phyloP scores from a whole-genome alignment of 2,113 vertebrate species.

The Toxostoma redivivum region DNA sequence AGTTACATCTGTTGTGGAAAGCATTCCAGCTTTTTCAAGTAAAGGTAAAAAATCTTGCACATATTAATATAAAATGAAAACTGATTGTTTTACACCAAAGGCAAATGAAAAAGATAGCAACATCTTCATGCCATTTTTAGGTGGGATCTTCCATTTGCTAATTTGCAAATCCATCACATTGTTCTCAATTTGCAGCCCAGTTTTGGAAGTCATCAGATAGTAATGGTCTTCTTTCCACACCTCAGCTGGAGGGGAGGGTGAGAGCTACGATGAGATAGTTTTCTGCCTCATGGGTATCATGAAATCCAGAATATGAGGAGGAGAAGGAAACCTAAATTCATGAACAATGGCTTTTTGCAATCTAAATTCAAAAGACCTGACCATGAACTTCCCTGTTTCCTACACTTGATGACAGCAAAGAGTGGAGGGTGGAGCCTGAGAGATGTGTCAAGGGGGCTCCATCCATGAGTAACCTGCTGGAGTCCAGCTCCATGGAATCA shows the following conservation, averaged over 20 bases:
- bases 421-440: background rate
- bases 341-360: fast-evolving
- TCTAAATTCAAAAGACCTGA: background rate
- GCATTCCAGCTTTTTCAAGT: background rate
- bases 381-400: background rate
- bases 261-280: background rate
- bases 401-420: background rate
- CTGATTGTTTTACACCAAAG: background rate
- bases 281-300: background rate
- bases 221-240: background rate
- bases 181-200: background rate
- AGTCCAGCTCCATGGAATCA: background rate
- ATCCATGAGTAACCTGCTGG: background rate
- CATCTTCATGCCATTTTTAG: background rate
- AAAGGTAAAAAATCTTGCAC: background rate
- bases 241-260: background rate
- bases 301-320: background rate
- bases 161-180: background rate
- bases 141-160: background rate
- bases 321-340: background rate
- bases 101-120: background rate
- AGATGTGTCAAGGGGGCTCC: background rate
- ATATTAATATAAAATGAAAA: background rate
- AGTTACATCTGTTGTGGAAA: slow-evolving; percentile 11
- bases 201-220: background rate